Base-by-base conservation (phyloP, 2,888 invertebrate genomes). In the Macrosoma leucophasiata region DNA sequence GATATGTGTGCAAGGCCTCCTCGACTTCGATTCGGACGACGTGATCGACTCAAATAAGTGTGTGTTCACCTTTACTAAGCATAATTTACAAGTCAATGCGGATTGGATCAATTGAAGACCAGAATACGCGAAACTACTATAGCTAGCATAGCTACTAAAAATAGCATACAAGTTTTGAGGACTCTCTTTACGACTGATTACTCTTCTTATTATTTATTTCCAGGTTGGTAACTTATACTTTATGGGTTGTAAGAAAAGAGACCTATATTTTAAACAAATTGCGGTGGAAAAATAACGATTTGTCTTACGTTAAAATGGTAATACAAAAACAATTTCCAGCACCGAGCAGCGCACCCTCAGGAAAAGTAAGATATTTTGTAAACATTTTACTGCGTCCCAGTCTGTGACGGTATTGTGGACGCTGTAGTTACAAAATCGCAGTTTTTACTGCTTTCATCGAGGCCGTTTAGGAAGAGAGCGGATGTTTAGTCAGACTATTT, bases 321-420 rank as follows among this genome's bases (percentile, higher is more conserved):
- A 69, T 73, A 71, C 68, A 66, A 76, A 76, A 71, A 69, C 72
- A 73, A 76, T 73, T 71, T 66, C 67, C 50, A 61, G 63, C 60
- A 59, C 51, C 58, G 58, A n/a, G n/a, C n/a, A n/a, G n/a, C n/a
- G n/a, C 58, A 57, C 59, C 62, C 63, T 60, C 65, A 67, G 72
- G 68, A 66, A 67, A 71, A 73, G 71, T 64, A 62, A 67, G 66
- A 74, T 69, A 75, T 78, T 78, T 78, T 76, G 79, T 77, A 74
- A 76, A 72, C 78, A 77, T 81, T 81, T 81, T 81, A 81, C 71
- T 76, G 65, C 76, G 71, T 54, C 69, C 68, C 79, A 63, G 77
- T 60, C 77, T 79, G 81, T 68, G 74, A 68, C 77, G 68, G 65
- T 76, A 77, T 77, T 78, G 76, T 73, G 73, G 69, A 61, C 66